Conservation (phyloP, 2,797 vertebrate species). For the Tinamus major region DNA sequence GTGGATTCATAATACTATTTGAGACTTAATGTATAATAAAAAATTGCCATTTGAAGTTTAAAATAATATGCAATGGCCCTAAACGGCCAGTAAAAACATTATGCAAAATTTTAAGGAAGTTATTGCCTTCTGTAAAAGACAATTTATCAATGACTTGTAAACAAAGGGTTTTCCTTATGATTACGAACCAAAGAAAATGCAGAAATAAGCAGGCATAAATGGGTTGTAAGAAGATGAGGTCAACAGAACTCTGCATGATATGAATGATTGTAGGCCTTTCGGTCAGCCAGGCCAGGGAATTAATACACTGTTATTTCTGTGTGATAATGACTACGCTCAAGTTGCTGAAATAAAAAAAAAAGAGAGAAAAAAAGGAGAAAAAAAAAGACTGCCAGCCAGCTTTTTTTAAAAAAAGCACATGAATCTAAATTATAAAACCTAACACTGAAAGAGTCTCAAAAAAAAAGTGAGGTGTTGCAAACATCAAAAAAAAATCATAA, state of each 20-base stretch:
- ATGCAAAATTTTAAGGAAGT: conserved; percentile 64
- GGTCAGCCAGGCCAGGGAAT: background rate
- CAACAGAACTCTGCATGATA: background rate
- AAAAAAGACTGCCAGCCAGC: background rate
- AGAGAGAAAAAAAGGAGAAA: background rate
- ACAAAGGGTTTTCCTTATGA: conserved; percentile 44
- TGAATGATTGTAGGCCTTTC: background rate
- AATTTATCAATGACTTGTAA: conserved; percentile 66
- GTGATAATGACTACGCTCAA: background rate
- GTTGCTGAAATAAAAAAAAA: background rate
- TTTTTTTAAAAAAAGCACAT: background rate
- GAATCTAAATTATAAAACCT: background rate
- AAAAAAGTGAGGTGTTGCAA: background rate
- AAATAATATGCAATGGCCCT: conserved; percentile 47
- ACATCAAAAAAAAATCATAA: no score
- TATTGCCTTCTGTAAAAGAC: conserved; percentile 39
- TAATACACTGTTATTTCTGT: background rate
- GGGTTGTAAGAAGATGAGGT: background rate
- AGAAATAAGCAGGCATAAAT: background rate
- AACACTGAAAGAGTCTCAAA: background rate
- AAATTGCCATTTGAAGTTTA: conserved; percentile 36
- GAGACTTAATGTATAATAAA: conserved; percentile 64
- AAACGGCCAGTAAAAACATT: conserved; percentile 62
- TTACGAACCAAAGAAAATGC: conserved; percentile 26
- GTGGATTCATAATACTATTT: conserved; percentile 35